Conservation (phyloP, 2,797 vertebrate species). For the Allobates femoralis region DNA sequence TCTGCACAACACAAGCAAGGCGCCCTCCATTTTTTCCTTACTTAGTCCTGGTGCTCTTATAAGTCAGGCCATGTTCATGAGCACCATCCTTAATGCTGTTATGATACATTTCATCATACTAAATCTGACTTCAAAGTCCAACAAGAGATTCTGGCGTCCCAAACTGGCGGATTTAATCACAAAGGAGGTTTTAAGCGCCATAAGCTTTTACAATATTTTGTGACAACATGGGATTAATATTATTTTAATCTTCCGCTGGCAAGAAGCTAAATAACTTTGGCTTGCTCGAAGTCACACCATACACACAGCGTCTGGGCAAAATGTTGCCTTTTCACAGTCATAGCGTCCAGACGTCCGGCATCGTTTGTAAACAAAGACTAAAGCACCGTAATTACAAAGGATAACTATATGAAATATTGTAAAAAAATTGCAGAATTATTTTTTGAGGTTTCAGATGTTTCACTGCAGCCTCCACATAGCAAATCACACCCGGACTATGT, state of each 20-base stretch:
- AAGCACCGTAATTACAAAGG: neutral
- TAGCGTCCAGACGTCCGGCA: neutral
- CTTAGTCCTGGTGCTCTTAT: neutral
- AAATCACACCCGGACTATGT: constrained; percentile 12
- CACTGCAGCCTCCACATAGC: constrained; percentile 38
- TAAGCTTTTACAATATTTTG: constrained; percentile 32
- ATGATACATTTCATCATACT: neutral
- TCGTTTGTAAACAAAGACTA: constrained; percentile 18
- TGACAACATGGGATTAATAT: constrained; percentile 36
- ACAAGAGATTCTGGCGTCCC: neutral
- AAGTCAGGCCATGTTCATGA: neutral
- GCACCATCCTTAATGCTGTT: neutral
- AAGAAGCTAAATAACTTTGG: constrained; percentile 21
- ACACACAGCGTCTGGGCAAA: neutral
- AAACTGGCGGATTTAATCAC: neutral
- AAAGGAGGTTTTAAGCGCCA: constrained; percentile 3
- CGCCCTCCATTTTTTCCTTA: neutral
- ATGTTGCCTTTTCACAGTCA: neutral
- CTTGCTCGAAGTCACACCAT: neutral
- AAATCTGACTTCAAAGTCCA: constrained; percentile 7
- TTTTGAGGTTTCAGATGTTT: constrained; percentile 31
- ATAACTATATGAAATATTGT: neutral
- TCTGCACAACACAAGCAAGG: too few species aligned
- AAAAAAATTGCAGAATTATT: neutral
- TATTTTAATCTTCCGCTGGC: constrained; percentile 29